phyloP scores from a whole-genome alignment of 1,140 invertebrate genomes.

The Pseudachorutes palmiensis region DNA sequence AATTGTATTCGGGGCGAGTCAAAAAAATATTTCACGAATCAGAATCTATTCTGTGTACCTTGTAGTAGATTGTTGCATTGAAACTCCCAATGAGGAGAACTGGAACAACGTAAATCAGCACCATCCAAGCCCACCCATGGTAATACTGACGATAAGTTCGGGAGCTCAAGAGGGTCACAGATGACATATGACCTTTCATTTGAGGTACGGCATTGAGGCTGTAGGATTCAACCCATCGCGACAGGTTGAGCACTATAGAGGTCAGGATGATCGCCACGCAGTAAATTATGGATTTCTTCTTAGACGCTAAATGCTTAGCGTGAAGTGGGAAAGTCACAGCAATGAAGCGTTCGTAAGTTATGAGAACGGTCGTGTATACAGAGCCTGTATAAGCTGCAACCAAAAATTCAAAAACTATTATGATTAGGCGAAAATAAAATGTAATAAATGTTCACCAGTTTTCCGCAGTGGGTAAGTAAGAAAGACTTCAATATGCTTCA shows the following conservation, averaged over 20 bases:
- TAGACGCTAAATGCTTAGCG: not conserved
- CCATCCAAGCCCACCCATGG: not conserved
- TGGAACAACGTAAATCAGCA: not conserved
- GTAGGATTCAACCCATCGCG: constrained; percentile 7
- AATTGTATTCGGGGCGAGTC: not conserved
- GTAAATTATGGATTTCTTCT: not conserved
- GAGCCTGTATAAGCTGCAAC: constrained; percentile 3
- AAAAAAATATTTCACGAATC: not conserved
- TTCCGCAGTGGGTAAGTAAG: not conserved
- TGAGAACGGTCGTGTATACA: constrained; percentile 1
- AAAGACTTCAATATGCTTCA: not conserved
- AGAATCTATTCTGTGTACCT: not conserved
- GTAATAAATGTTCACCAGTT: constrained; percentile 1
- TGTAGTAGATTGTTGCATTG: not conserved
- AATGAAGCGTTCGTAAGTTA: not conserved
- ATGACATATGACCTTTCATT: not conserved
- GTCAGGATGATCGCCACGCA: not conserved
- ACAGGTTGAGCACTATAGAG: not conserved
- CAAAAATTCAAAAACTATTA: not conserved
- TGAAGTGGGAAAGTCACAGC: not conserved
- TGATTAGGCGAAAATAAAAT: not conserved
- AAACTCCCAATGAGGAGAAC: not conserved
- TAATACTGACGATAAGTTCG: not conserved
- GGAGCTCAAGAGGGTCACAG: not conserved
- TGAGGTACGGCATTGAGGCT: not conserved